These are phyloP conservation scores for Drosophila murphyi DNA, from an alignment of 1,140 invertebrate genomes.

Conservation along the genomic window DNA sequence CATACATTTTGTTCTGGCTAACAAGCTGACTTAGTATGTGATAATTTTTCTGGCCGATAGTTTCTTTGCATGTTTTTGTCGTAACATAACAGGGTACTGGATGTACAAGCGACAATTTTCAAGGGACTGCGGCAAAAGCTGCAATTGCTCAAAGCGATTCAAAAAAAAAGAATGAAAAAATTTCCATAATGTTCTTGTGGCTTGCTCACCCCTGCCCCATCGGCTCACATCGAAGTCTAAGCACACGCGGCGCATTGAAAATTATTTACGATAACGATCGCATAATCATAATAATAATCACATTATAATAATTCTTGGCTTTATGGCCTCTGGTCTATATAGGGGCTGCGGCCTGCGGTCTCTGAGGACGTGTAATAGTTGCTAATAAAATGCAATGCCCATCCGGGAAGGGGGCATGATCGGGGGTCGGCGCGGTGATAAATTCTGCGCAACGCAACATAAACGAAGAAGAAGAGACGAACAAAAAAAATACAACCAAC, in stretches of 20 bases:
- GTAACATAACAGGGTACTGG: slow-evolving; percentile 41
- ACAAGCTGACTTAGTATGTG: slow-evolving; percentile 80
- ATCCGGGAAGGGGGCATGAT: slow-evolving; percentile 19
- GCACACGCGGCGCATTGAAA: slow-evolving; percentile 79
- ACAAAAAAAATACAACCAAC: slow-evolving; percentile 20
- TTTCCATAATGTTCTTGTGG: slow-evolving; percentile 63
- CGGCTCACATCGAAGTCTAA: slow-evolving; percentile 60
- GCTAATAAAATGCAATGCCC: slow-evolving; percentile 81
- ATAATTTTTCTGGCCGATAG: slow-evolving; percentile 76
- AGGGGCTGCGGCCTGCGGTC: slow-evolving; percentile 13
- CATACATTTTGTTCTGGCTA: slow-evolving; percentile 61
- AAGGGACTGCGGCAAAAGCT: slow-evolving; percentile 39
- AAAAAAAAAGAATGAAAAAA: slow-evolving; percentile 23
- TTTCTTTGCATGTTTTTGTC: slow-evolving; percentile 76
- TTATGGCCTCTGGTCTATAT: slow-evolving; percentile 62
- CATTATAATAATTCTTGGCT: slow-evolving; percentile 83
- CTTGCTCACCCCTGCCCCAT: neutral
- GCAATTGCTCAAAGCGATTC: slow-evolving; percentile 35
- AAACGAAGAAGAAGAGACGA: slow-evolving; percentile 20
- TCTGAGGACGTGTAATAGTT: slow-evolving; percentile 75
- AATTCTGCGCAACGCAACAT: slow-evolving; percentile 27
- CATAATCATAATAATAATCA: slow-evolving; percentile 84
- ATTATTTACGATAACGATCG: slow-evolving; percentile 83
- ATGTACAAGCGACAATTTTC: slow-evolving; percentile 32
- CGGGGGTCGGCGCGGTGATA: slow-evolving; percentile 5